These are phyloP conservation scores for Leptodactylus fallax DNA, from an alignment of 2,797 vertebrate genomes.

Conservation along the genomic window DNA sequence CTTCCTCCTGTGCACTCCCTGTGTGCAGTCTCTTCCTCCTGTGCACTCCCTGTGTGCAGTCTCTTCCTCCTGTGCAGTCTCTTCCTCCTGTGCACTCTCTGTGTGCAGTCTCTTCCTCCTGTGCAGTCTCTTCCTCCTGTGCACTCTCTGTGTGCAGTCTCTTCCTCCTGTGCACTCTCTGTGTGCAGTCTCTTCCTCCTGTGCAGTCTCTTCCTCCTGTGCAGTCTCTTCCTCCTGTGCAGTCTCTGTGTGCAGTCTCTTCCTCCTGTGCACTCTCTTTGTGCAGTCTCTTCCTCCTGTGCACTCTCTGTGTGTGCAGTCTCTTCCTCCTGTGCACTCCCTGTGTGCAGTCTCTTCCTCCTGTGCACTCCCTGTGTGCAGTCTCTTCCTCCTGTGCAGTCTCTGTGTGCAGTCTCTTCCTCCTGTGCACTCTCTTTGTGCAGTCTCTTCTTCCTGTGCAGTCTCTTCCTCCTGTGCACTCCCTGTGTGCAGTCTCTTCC, in stretches of 20 bases:
- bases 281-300: background rate
- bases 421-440: background rate
- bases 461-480: background rate
- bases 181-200: too few relatives aligned
- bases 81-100: background rate
- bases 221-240: too few relatives aligned
- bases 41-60: too few relatives aligned
- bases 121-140: background rate
- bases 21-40: background rate
- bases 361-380: background rate
- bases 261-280: too few relatives aligned
- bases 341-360: background rate
- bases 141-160: background rate
- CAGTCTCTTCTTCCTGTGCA: background rate
- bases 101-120: background rate
- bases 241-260: too few relatives aligned
- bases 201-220: too few relatives aligned
- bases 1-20: background rate
- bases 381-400: background rate
- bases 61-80: background rate
- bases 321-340: background rate
- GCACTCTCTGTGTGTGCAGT: background rate
- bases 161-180: background rate
- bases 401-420: background rate
- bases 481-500: background rate